A percentile compares a stretch with the other conserved stretches of the same genome.
Evolutionary conservation across 2,888 invertebrate genomes (phyloP).

Genomic region (Trypoxylon attenuatum): DNA sequence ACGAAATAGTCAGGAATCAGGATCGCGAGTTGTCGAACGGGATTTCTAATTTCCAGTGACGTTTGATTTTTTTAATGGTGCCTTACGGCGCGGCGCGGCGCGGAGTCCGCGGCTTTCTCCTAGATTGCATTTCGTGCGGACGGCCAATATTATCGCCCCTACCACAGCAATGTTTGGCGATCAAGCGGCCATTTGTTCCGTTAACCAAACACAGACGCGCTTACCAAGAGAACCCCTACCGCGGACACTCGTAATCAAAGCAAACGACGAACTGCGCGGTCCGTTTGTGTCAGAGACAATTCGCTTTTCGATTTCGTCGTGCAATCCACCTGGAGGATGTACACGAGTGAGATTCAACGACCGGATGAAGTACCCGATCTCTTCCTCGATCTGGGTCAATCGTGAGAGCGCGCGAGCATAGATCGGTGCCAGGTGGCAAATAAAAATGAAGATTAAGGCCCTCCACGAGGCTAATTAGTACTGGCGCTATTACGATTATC

Average conservation of each 20-base stretch:
- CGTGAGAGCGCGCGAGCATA: background rate
- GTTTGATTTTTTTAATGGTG: background rate
- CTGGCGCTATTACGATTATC: slow-evolving; percentile 24
- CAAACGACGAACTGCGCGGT: background rate
- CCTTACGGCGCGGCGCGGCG: too few relatives aligned
- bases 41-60: background rate
- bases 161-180: background rate
- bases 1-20: background rate
- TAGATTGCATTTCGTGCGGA: background rate
- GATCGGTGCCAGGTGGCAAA: background rate
- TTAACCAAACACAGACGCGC: slow-evolving; percentile 1
- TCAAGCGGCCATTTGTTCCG: background rate
- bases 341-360: too few relatives aligned
- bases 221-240: background rate
- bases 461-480: background rate
- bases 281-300: background rate
- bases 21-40: background rate
- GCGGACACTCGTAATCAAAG: background rate
- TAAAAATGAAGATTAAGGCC: background rate
- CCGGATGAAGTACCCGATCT: background rate
- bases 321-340: too few relatives aligned
- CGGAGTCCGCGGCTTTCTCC: background rate
- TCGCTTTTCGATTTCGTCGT: background rate
- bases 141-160: background rate
- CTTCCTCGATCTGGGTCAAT: background rate